Percentiles rank a stretch among this genome's conserved stretches.
Conservation (phyloP, 2,888 invertebrate genomes). For the Hanleya hanleyi region DNA sequence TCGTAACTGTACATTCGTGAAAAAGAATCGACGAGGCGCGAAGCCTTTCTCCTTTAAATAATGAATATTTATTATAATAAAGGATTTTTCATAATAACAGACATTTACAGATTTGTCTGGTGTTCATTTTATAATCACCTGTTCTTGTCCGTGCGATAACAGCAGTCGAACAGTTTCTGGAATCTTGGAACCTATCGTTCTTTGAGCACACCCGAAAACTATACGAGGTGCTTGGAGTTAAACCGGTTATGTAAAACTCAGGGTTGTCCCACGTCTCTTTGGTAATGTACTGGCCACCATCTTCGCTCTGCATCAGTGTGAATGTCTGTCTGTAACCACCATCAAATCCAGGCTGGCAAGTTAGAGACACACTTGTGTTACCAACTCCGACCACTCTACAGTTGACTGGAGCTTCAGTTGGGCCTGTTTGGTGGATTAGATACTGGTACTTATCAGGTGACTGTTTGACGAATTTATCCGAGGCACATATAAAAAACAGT, state of each 20-base stretch:
- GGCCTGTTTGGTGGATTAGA: too few species aligned
- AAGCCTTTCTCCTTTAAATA: too few species aligned
- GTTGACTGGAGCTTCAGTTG: conserved; percentile 34
- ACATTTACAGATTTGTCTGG: too few species aligned
- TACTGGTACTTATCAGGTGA: too few species aligned
- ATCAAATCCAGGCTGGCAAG: conserved; percentile 42
- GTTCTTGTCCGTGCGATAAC: neutral
- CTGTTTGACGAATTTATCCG: too few species aligned
- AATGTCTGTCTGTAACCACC: conserved; percentile 43
- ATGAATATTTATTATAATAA: too few species aligned
- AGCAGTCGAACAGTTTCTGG: neutral
- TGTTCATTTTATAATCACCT: too few species aligned
- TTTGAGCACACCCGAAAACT: neutral
- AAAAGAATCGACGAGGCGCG: too few species aligned
- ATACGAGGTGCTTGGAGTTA: neutral
- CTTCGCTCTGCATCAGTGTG: conserved; percentile 10
- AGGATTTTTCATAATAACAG: too few species aligned
- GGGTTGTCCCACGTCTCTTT: neutral
- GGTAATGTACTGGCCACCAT: neutral
- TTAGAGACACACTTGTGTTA: conserved; percentile 36
- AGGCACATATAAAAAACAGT: too few species aligned
- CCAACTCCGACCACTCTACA: conserved; percentile 21
- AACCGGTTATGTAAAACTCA: neutral
- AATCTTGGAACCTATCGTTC: neutral
- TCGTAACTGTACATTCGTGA: too few species aligned